phyloP scores from a whole-genome alignment of 2,113 vertebrate genomes.

The Malaclemys terrapin region DNA sequence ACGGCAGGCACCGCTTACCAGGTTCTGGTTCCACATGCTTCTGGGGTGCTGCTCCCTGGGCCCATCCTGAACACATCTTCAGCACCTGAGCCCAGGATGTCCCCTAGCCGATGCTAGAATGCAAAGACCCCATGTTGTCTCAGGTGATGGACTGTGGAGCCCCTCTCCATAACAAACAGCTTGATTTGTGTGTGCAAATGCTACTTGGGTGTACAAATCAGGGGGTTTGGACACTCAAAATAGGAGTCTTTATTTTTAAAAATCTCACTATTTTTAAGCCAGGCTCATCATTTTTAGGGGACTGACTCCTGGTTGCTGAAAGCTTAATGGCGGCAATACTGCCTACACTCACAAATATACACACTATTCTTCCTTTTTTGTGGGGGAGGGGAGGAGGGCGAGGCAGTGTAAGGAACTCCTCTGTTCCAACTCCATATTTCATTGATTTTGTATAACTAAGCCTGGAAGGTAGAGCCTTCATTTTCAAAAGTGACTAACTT shows the following conservation, averaged over 20 bases:
- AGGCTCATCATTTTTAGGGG: not conserved
- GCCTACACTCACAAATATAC: not conserved
- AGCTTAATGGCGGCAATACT: not conserved
- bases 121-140: too few relatives aligned
- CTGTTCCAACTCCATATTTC: rapidly evolving
- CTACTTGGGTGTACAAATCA: not conserved
- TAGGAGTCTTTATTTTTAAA: not conserved
- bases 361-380: not conserved
- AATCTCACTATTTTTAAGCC: not conserved
- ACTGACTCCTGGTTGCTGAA: not conserved
- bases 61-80: not conserved
- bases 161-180: too few relatives aligned
- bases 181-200: too few relatives aligned
- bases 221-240: not conserved
- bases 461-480: not conserved
- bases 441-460: not conserved
- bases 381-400: not conserved
- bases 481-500: not conserved
- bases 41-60: too few relatives aligned
- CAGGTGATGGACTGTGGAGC: too few relatives aligned
- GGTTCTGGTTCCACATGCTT: too few relatives aligned
- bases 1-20: too few relatives aligned
- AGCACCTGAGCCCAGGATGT: not conserved
- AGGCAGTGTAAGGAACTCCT: not conserved
- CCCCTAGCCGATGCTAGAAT: too few relatives aligned